Evolutionary conservation across 1,140 invertebrate species (phyloP).

Genomic region (Hesperophylax magnus): DNA sequence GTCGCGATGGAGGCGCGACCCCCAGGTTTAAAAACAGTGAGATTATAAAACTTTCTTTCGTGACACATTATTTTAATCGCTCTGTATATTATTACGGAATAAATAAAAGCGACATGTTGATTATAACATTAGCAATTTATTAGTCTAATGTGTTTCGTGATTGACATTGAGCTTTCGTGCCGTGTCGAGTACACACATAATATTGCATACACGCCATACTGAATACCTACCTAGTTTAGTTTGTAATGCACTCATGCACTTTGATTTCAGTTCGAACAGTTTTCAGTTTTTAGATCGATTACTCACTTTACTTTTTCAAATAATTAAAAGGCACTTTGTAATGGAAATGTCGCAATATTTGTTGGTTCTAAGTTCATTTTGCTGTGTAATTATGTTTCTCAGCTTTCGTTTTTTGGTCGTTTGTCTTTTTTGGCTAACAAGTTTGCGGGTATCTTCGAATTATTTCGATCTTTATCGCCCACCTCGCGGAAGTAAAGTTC

Average conservation of each 20-base stretch:
- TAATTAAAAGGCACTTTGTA: background rate
- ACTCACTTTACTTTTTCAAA: background rate
- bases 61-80: too few species aligned
- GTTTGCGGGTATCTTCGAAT: background rate
- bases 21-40: too few species aligned
- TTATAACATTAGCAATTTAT: too few species aligned
- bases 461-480: background rate
- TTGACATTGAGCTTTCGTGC: constrained; percentile 16
- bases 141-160: background rate
- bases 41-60: too few species aligned
- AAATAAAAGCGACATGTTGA: too few species aligned
- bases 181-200: background rate
- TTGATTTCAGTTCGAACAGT: background rate
- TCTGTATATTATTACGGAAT: too few species aligned
- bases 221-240: too few species aligned
- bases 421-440: background rate
- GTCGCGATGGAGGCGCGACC: too few species aligned
- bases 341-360: background rate
- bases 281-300: background rate
- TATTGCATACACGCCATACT: background rate
- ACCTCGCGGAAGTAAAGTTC: background rate
- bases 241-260: background rate
- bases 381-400: background rate
- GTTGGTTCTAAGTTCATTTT: background rate
- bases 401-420: background rate